phyloP scores from a whole-genome alignment of 1,140 invertebrate genomes.

The Caenorhabditis briggsae region DNA sequence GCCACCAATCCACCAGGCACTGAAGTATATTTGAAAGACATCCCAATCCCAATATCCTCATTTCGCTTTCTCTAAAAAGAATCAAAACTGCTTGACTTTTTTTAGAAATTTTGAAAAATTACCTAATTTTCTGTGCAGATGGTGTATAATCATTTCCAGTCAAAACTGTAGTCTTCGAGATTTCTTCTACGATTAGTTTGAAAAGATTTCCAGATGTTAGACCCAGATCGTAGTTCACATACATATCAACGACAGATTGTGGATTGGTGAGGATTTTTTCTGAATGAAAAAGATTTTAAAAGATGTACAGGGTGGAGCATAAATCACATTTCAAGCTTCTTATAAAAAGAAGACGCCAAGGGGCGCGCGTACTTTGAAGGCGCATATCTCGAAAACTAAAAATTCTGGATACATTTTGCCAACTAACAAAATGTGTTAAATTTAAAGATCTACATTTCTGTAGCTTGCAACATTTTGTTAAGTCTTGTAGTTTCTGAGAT shows the following conservation, averaged over 20 bases:
- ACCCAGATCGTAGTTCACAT: constrained; percentile 99
- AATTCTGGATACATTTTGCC: too few species aligned
- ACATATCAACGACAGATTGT: constrained; percentile 98
- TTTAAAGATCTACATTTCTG: too few species aligned
- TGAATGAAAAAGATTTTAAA: neutral
- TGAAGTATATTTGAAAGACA: constrained; percentile 97
- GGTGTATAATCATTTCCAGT: constrained; percentile 37
- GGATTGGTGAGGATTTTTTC: constrained; percentile 95
- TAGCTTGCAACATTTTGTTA: too few species aligned
- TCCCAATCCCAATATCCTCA: constrained; percentile 93
- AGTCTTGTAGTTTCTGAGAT: too few species aligned
- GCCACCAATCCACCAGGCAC: constrained; percentile 99
- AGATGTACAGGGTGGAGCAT: too few species aligned
- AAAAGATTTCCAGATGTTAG: constrained; percentile 96
- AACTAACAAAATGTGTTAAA: too few species aligned
- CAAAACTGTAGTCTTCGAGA: constrained; percentile 88
- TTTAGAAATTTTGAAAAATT: too few species aligned
- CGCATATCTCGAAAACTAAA: too few species aligned
- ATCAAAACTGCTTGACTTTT: too few species aligned
- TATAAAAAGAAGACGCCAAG: too few species aligned
- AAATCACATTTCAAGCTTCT: too few species aligned
- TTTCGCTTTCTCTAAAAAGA: constrained; percentile 87
- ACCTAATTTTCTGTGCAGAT: constrained; percentile 77
- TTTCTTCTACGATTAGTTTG: constrained; percentile 92
- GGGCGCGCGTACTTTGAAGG: too few species aligned